phyloP scores from a whole-genome alignment of 2,888 invertebrate species.

The Melolontha melolontha region DNA sequence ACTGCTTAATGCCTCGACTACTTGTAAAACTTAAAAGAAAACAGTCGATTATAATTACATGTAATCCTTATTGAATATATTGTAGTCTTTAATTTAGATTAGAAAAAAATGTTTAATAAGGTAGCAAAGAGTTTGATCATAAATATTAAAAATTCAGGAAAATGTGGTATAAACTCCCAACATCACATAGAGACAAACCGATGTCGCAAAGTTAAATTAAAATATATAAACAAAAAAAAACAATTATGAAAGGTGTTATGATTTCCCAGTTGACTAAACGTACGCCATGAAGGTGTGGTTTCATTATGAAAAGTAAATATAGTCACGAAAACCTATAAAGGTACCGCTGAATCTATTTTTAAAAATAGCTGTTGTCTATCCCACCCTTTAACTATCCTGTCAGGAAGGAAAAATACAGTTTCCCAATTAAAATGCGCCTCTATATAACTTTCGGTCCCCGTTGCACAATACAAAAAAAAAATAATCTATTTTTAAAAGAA shows the following conservation, averaged over 20 bases:
- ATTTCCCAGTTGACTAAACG: slow-evolving; percentile 58
- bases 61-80: no score
- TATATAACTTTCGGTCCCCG: slow-evolving; percentile 10
- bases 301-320: slow-evolving; percentile 57
- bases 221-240: slow-evolving; percentile 53
- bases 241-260: slow-evolving; percentile 59
- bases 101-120: no score
- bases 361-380: slow-evolving; percentile 47
- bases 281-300: slow-evolving; percentile 54
- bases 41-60: no score
- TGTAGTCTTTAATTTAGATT: no score
- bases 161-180: not conserved
- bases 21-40: no score
- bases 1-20: no score
- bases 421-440: slow-evolving; percentile 37
- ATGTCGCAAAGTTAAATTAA: slow-evolving; percentile 51
- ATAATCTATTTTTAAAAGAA: slow-evolving; percentile 27
- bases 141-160: slow-evolving; percentile 22
- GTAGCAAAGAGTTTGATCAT: slow-evolving; percentile 10
- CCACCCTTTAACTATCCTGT: slow-evolving; percentile 38
- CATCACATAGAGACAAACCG: not conserved
- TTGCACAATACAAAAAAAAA: no score
- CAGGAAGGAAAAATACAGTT: slow-evolving; percentile 30
- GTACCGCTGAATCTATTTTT: slow-evolving; percentile 53
- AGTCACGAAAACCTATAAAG: slow-evolving; percentile 54